Percentiles rank a stretch among this genome's conserved stretches.
Evolutionary conservation across 1,140 invertebrate species (phyloP).

Genomic region (Drosophila auraria): DNA sequence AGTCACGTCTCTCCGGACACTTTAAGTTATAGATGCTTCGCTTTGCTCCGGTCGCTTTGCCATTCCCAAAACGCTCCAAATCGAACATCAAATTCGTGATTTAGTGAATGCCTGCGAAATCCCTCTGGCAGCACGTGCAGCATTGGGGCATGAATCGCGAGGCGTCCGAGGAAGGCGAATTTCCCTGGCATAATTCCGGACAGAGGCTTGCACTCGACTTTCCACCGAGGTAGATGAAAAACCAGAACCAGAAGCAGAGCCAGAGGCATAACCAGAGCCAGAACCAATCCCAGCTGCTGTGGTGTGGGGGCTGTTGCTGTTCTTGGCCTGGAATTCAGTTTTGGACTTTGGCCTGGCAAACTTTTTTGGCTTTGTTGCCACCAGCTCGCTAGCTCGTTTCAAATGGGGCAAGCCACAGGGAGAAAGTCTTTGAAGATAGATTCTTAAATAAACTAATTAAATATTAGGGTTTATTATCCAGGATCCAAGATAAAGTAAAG

Average conservation of each 20-base stretch:
- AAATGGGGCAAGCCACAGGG: slow-evolving; percentile 14
- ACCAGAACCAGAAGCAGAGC: slow-evolving; percentile 6
- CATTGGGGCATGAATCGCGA: slow-evolving; percentile 22
- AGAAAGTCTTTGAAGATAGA: not conserved
- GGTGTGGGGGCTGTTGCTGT: slow-evolving; percentile 28
- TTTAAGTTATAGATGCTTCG: slow-evolving; percentile 42
- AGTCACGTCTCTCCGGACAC: slow-evolving; percentile 62
- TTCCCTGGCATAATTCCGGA: slow-evolving; percentile 30
- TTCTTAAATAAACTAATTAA: not conserved
- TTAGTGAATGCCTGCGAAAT: slow-evolving; percentile 66
- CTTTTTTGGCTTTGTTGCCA: slow-evolving; percentile 42
- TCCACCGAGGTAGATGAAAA: slow-evolving; percentile 8
- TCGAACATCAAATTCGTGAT: slow-evolving; percentile 67
- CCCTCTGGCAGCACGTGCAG: slow-evolving; percentile 41
- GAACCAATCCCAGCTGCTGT: slow-evolving; percentile 8
- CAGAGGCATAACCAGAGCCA: not conserved
- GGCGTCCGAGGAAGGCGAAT: slow-evolving; percentile 6
- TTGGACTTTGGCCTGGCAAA: slow-evolving; percentile 39
- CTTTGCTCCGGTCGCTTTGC: slow-evolving; percentile 7
- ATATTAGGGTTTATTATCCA: not conserved
- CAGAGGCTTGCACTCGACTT: slow-evolving; percentile 28
- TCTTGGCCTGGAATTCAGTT: slow-evolving; percentile 44
- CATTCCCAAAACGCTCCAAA: slow-evolving; percentile 51
- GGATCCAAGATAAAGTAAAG: not conserved
- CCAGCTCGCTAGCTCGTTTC: slow-evolving; percentile 1